A percentile compares a stretch with the other conserved stretches of the same genome.
These are phyloP conservation scores for Desmophyllum pertusum DNA, from an alignment of 92 coral and sea anemone genomes.

Conservation along the genomic window DNA sequence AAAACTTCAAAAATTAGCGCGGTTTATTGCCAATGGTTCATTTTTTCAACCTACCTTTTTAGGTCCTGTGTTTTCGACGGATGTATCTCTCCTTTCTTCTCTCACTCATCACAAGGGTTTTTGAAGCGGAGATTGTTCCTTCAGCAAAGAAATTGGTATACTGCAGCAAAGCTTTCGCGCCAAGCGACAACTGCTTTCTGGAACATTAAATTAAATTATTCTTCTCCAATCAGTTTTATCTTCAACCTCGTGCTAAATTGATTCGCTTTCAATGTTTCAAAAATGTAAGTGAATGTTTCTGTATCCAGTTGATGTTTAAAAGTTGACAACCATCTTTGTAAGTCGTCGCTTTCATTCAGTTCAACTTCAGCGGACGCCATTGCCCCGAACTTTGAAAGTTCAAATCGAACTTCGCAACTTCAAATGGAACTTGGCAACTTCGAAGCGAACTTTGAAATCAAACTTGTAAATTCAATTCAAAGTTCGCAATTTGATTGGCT, in stretches of 20 bases:
- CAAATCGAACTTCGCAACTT: not conserved
- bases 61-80: not conserved
- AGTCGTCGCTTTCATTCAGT: constrained; percentile 18
- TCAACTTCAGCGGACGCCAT: not conserved
- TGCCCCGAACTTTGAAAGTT: no score
- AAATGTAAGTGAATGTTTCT: constrained; percentile 17
- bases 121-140: constrained; percentile 14
- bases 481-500: constrained; percentile 28
- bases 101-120: not conserved
- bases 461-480: constrained; percentile 15
- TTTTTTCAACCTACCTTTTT: not conserved
- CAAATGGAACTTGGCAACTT: not conserved
- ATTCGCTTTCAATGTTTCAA: constrained; percentile 25
- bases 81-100: constrained; percentile 5
- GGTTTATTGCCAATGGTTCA: not conserved
- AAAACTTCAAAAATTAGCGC: not conserved
- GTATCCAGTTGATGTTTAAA: constrained; percentile 18
- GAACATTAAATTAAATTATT: constrained; percentile 25
- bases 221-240: constrained; percentile 20
- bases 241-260: constrained; percentile 21
- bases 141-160: constrained; percentile 10
- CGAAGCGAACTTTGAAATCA: not conserved
- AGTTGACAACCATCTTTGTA: constrained; percentile 20
- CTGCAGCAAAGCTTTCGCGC: constrained; percentile 22
- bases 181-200: constrained; percentile 15